phyloP scores from a whole-genome alignment of 2,113 vertebrate species.

The Thunnus maccoyii region DNA sequence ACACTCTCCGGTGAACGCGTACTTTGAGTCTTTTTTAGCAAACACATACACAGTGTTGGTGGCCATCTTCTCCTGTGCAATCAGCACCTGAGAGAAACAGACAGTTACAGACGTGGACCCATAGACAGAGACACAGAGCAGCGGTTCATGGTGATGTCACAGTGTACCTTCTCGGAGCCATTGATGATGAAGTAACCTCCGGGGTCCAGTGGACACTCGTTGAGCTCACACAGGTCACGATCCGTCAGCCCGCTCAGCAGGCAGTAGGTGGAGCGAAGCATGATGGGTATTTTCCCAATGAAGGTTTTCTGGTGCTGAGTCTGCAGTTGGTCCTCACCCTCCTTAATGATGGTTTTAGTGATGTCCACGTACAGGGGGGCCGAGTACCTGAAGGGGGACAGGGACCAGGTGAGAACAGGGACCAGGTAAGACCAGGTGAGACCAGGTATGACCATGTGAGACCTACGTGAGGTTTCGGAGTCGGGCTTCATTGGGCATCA shows the following conservation, averaged over 20 bases:
- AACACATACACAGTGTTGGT: conserved; percentile 99
- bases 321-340: conserved; percentile 96
- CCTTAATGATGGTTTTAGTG: conserved; percentile 98
- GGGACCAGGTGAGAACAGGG: not conserved
- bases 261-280: conserved; percentile 98
- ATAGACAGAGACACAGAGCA: too few relatives aligned
- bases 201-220: conserved; percentile 97
- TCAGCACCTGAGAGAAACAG: conserved; percentile 89
- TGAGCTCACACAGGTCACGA: conserved; percentile 96
- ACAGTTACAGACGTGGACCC: too few relatives aligned
- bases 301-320: conserved; percentile 99
- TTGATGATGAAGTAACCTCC: conserved; percentile 99
- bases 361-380: conserved; percentile 98
- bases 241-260: conserved; percentile 95
- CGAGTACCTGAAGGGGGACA: conserved; percentile 88
- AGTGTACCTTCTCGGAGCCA: conserved; percentile 95
- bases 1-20: conserved; percentile 97
- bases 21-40: conserved; percentile 99
- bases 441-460: not conserved
- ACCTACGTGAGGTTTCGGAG: conserved; percentile 95
- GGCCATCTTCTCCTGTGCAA: conserved; percentile 99
- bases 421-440: not conserved
- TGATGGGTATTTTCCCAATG: conserved; percentile 99
- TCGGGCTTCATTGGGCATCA: conserved; percentile 99
- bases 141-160: not conserved